Evolutionary conservation across 2,113 vertebrate species (phyloP).

Genomic region (Vulpes ferrilata): DNA sequence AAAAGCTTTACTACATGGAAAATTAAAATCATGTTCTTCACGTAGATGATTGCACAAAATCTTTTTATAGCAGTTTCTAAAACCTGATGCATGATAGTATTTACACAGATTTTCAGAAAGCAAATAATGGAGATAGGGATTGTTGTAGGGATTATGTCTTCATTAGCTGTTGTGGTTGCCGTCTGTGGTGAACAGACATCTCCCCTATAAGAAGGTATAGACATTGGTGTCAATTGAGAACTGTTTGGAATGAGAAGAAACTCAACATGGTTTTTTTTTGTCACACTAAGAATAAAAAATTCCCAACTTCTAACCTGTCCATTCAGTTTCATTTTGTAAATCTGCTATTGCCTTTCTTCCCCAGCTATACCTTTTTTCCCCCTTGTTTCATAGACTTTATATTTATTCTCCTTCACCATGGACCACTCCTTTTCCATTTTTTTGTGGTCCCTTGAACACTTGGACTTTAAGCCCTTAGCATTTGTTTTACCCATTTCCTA

Average conservation of each 20-base stretch:
- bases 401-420: background rate
- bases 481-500: background rate
- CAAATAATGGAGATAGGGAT: conserved; percentile 16
- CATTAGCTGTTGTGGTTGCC: background rate
- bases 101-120: conserved; percentile 46
- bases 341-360: background rate
- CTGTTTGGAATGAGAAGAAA: conserved; percentile 17
- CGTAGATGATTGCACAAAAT: conserved; percentile 45
- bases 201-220: background rate
- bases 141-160: background rate
- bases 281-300: background rate
- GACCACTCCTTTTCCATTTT: background rate
- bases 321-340: background rate
- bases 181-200: background rate
- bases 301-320: background rate
- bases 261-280: background rate
- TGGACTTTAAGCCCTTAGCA: background rate
- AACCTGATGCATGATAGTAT: background rate
- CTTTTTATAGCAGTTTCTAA: conserved; percentile 46
- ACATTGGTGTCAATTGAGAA: background rate
- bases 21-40: conserved; percentile 53
- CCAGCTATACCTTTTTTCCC: background rate
- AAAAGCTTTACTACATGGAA: conserved; percentile 48
- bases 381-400: background rate
- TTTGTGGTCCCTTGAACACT: background rate